Percentiles rank a stretch among this genome's conserved stretches.
Evolutionary conservation across 2,888 invertebrate genomes (phyloP).

Genomic region (Cantharis rufa): DNA sequence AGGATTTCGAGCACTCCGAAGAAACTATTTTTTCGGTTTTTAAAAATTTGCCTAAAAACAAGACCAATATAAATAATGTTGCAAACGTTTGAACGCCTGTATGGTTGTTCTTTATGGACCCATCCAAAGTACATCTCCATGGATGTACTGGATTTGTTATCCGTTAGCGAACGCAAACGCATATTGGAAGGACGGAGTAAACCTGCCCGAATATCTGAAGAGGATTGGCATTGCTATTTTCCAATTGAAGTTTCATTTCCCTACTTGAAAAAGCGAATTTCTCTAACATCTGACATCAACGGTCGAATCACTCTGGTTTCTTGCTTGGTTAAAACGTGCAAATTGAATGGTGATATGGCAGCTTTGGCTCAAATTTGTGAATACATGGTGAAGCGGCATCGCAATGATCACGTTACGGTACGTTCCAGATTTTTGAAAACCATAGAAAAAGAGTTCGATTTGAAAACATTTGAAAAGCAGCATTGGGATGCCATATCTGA

Average conservation of each 20-base stretch:
- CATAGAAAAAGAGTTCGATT: background rate
- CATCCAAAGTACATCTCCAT: background rate
- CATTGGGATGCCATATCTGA: constrained; percentile 12
- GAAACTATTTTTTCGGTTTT: background rate
- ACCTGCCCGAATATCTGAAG: constrained; percentile 1
- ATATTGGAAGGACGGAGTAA: background rate
- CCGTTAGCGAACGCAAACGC: background rate
- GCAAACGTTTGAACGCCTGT: background rate
- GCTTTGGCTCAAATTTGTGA: constrained; percentile 9
- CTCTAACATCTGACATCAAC: background rate
- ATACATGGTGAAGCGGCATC: constrained; percentile 5
- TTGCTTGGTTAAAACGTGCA: constrained; percentile 11
- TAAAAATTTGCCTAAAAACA: background rate
- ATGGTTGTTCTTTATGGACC: constrained; percentile 4
- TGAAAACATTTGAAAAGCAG: background rate
- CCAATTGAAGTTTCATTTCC: constrained; percentile 4
- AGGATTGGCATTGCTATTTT: constrained; percentile 5
- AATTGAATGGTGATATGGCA: constrained; percentile 5
- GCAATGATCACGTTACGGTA: constrained; percentile 6
- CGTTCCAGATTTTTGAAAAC: background rate
- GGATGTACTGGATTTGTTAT: constrained; percentile 4
- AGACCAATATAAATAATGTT: background rate
- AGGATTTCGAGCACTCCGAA: background rate
- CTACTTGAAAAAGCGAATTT: constrained; percentile 7
- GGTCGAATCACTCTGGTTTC: background rate